Base-by-base conservation (phyloP, 2,888 invertebrate species). In the Adela reaumurella region DNA sequence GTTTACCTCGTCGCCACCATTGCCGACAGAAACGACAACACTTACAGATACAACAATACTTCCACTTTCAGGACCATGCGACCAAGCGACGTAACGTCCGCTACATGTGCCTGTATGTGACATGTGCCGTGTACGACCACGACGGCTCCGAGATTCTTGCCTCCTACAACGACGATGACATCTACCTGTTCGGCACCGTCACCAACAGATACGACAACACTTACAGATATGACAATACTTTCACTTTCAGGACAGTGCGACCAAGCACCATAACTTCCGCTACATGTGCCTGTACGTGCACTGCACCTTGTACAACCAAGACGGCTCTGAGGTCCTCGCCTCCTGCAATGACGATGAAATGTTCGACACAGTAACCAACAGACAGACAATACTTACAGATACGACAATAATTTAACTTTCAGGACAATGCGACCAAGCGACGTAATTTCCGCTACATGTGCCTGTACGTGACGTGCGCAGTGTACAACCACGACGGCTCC, bases 141-240 rank as follows among this genome's bases (percentile, higher is more conserved):
- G 88, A 92, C 68, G 97, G 97, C 43, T 84, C 89, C 47, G 94
- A 96, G 78, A 87, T 97, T 47, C 76, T 97, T 11, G 95, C 91
- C n/a, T 92, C 94, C 0, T 97, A 96, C 68, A 95, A 92, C 67
- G 94, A 96, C 63, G 94, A 94, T 53, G 90, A 93, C 59, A 90
- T 97, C 56, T 97, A 93, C 70, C 76, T 96, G 35, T 97, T 94
- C 62, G 88, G 94, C 64, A 82, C 85, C 17, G 76, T 66, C 43
- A 65, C 65, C 2, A 81, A 83, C 54, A 66, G 68, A 1, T 68
- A 64, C 51, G 62, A 68, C 20, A 68, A 63, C n/a, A n/a, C n/a
- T n/a, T n/a, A n/a, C n/a, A n/a, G n/a, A n/a, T n/a, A n/a, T n/a
- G n/a, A n/a, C n/a, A n/a, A n/a, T n/a, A n/a, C n/a, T n/a, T n/a